Base-by-base conservation (phyloP, 1,140 invertebrate species). In the Eubasilissa regina region DNA sequence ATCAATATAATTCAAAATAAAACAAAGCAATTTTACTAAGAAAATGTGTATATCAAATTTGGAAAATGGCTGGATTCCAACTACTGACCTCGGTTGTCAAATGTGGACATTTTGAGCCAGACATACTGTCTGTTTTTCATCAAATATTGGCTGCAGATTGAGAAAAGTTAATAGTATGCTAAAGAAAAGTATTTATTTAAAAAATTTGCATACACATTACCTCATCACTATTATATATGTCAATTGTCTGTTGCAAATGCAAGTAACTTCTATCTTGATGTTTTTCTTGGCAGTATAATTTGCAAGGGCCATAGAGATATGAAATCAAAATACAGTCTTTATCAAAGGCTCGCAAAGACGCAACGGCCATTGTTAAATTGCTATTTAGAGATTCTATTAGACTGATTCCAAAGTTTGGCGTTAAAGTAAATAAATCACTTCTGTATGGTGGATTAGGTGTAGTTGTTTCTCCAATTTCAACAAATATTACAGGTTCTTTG, bases 171-270 rank as follows among this genome's bases (percentile, higher is more conserved):
- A 35, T 35, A 35, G 25, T 35, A 35, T 6, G 6, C 1, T 6
- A 35, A 35, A 35, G 25, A 56, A 56, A 56, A 15, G 53, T n/a
- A 17, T n/a, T 56, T 15, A 17, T 55, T 56, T 15, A 7, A 56
- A 15, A 8, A 56, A 56, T 56, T 4, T 56, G 53, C 17, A 56
- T 35, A n/a, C 15, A 17, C 53, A 35, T 3, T 35, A 78, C 77
- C 53, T 78, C n/a, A n/a, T 66, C 51, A 73, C 44, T 19, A 48
- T 73, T 78, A 35, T 47, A 73, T 25, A 58, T 75, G 44, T 58
- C n/a, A 10, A 75, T 64, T 45, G 35, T 58, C 45, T 75, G 35
- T 25, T 51, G 19, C 60, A 74, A 43, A 62, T 56, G 1, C 15
- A 78, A 73, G 48, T 73, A 15, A 75, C 19, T 12, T 9, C 1